A percentile compares a stretch with the other conserved stretches of the same genome.
Evolutionary conservation across 92 coral and sea anemone species (phyloP).

Genomic region (Plumapathes pennacea): DNA sequence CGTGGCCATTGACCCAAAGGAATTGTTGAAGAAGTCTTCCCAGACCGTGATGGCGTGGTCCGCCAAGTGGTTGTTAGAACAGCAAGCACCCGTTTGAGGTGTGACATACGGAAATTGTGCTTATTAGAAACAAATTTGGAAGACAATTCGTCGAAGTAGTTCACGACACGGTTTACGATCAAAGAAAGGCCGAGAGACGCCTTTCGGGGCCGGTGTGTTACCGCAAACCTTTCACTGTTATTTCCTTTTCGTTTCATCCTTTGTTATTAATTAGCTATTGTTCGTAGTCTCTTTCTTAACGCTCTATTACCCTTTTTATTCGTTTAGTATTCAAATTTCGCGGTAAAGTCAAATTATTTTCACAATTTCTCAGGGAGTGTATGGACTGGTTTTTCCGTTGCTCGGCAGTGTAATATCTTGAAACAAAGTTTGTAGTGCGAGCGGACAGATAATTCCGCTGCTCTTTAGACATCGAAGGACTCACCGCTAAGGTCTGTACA

Average conservation of each 20-base stretch:
- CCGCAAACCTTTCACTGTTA: not conserved
- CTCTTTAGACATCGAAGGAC: no score
- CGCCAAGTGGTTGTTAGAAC: conserved; percentile 10
- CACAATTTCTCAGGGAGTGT: no score
- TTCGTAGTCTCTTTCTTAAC: no score
- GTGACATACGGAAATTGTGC: not conserved
- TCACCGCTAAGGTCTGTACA: no score
- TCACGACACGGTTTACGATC: not conserved
- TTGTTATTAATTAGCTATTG: no score
- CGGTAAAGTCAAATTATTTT: no score
- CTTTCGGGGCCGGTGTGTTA: not conserved
- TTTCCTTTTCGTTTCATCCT: not conserved
- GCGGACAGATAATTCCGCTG: no score
- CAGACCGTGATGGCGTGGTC: conserved; percentile 6
- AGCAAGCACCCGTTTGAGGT: not conserved
- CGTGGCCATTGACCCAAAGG: conserved; percentile 7
- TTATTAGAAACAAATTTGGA: not conserved
- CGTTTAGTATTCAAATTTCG: no score
- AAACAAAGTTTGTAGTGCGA: no score
- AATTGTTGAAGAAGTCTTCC: not conserved
- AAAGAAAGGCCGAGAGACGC: not conserved
- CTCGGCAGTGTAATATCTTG: no score
- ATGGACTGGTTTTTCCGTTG: no score
- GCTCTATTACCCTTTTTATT: no score
- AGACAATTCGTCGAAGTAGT: not conserved